Evolutionary conservation across 1,140 invertebrate genomes (phyloP).

Genomic region (Aradophagus sp.): DNA sequence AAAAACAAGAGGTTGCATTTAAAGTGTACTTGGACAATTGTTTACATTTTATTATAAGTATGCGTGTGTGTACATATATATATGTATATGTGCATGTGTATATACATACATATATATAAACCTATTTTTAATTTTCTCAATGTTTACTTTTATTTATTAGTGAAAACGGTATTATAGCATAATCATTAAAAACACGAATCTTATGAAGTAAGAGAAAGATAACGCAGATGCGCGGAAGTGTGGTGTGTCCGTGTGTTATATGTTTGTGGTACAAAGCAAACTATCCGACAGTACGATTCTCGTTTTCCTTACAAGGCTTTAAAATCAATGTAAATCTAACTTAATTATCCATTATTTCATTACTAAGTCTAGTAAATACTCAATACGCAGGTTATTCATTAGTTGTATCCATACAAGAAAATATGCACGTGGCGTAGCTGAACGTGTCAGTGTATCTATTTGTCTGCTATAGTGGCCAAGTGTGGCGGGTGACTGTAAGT

Average conservation of each 20-base stretch:
- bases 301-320: constrained; percentile 24
- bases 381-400: constrained; percentile 45
- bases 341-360: constrained; percentile 66
- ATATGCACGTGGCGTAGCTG: constrained; percentile 16
- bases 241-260: no score
- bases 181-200: constrained; percentile 66
- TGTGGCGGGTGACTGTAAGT: not conserved
- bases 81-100: no score
- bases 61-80: constrained; percentile 2
- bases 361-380: constrained; percentile 48
- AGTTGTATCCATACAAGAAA: constrained; percentile 23
- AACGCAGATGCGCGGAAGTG: constrained; percentile 38
- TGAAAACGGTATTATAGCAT: constrained; percentile 39
- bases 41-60: constrained; percentile 46
- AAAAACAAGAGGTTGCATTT: constrained; percentile 44
- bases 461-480: not conserved
- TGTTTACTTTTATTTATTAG: constrained; percentile 42
- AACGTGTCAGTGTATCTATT: constrained; percentile 1
- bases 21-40: constrained; percentile 50
- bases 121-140: constrained; percentile 8
- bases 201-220: constrained; percentile 60
- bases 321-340: constrained; percentile 55
- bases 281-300: constrained; percentile 32
- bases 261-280: constrained; percentile 50
- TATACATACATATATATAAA: constrained; percentile 21